phyloP scores from a whole-genome alignment of 2,888 invertebrate species.

The Rhagium mordax region DNA sequence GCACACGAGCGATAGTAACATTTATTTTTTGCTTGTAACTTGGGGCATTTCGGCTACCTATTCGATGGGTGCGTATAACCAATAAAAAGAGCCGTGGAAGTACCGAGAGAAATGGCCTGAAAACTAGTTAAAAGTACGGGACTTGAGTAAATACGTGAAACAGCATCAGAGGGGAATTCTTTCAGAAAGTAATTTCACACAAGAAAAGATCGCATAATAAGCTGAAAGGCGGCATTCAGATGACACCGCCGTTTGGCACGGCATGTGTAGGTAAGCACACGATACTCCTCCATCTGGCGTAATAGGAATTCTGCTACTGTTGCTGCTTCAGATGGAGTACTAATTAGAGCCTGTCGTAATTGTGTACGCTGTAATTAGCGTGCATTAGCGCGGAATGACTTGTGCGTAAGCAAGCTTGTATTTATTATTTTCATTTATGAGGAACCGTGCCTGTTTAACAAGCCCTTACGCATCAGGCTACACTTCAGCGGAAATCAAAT shows the following conservation, averaged over 20 bases:
- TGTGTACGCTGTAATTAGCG: constrained; percentile 57
- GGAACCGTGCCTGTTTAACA: constrained; percentile 4
- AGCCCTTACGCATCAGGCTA: neutral
- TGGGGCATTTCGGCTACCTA: neutral
- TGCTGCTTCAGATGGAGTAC: constrained; percentile 55
- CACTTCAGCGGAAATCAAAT: neutral
- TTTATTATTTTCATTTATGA: constrained; percentile 21
- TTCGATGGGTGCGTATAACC: neutral
- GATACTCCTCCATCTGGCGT: constrained; percentile 53
- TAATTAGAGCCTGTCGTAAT: constrained; percentile 59
- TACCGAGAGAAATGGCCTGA: constrained; percentile 14
- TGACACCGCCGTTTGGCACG: constrained; percentile 42
- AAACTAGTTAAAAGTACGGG: constrained; percentile 18
- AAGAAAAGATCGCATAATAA: constrained; percentile 54
- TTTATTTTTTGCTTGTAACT: no score
- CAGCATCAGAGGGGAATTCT: constrained; percentile 40
- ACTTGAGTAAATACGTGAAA: constrained; percentile 45
- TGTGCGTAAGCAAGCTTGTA: constrained; percentile 38
- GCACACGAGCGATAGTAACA: no score
- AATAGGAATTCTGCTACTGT: constrained; percentile 55
- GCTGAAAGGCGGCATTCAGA: constrained; percentile 45
- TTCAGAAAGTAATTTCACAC: constrained; percentile 56
- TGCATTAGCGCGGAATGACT: constrained; percentile 55
- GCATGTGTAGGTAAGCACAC: constrained; percentile 41
- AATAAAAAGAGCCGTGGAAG: neutral